Evolutionary conservation across 2,888 invertebrate species (phyloP).

Genomic region (Linnaemya tessellans): DNA sequence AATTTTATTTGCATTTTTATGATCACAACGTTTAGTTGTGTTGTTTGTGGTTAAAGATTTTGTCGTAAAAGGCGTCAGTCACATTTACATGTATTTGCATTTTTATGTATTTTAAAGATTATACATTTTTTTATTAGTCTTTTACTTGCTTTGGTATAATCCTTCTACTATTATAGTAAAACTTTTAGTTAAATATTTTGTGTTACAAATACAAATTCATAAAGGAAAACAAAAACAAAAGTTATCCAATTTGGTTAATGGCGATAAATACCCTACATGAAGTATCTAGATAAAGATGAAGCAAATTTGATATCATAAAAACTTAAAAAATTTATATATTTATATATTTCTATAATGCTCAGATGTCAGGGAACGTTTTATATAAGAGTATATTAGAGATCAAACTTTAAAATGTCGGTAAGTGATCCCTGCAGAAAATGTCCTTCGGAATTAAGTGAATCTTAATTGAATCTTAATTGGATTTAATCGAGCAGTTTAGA

Average conservation of each 20-base stretch:
- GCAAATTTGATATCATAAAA: too few relatives aligned
- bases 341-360: too few relatives aligned
- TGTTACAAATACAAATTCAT: background rate
- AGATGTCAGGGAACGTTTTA: too few relatives aligned
- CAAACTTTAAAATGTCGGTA: too few relatives aligned
- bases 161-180: conserved; percentile 32
- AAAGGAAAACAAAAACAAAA: too few relatives aligned
- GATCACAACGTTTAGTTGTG: conserved; percentile 45
- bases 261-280: background rate
- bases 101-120: conserved; percentile 45
- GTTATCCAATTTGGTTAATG: conserved; percentile 34
- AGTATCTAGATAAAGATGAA: background rate
- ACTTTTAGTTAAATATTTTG: conserved; percentile 16
- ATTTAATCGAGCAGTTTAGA: too few relatives aligned
- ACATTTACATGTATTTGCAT: conserved; percentile 58
- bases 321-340: too few relatives aligned
- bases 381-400: too few relatives aligned
- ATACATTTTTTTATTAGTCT: conserved; percentile 7
- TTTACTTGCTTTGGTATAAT: conserved; percentile 10
- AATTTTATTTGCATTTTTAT: conserved; percentile 32
- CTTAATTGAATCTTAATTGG: too few relatives aligned
- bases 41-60: conserved; percentile 58
- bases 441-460: too few relatives aligned
- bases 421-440: too few relatives aligned
- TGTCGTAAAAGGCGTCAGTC: conserved; percentile 51